Conservation (phyloP, 53 echinoderm and acorn worm genomes). For the Holothuria scabra region DNA sequence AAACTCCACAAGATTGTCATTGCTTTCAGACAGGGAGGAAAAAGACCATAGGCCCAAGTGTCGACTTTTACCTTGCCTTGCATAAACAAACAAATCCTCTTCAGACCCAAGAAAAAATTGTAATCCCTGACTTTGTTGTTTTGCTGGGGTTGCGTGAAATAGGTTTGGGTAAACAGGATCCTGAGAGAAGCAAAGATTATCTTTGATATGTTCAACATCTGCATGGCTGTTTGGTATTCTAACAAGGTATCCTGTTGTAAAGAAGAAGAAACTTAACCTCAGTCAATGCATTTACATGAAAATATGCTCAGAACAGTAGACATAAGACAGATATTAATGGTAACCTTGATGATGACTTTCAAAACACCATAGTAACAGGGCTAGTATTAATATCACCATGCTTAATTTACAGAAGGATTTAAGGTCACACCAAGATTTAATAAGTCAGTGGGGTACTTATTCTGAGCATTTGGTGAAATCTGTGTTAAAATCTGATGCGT, state of each 20-base stretch:
- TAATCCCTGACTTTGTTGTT: neutral
- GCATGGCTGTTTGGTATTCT: neutral
- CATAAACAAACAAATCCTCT: conserved; percentile 65
- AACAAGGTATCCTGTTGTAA: conserved; percentile 60
- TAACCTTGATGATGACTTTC: too few relatives aligned
- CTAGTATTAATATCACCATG: too few relatives aligned
- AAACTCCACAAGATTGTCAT: conserved; percentile 68
- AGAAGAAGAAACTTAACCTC: neutral
- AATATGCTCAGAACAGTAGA: too few relatives aligned
- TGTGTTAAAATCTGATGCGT: too few relatives aligned
- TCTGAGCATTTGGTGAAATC: too few relatives aligned
- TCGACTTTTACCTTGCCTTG: conserved; percentile 88
- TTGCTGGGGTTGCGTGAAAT: neutral
- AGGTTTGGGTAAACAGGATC: conserved; percentile 45
- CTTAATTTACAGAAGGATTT: too few relatives aligned
- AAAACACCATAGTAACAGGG: too few relatives aligned
- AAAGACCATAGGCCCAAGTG: conserved; percentile 68
- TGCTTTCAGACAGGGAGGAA: conserved; percentile 67
- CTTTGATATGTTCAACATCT: neutral
- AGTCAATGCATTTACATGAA: too few relatives aligned
- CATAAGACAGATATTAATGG: too few relatives aligned
- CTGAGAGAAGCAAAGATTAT: conserved; percentile 8
- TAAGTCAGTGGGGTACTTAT: too few relatives aligned
- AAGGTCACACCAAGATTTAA: too few relatives aligned
- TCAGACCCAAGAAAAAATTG: neutral